A percentile compares a stretch with the other conserved stretches of the same genome.
Conservation (phyloP, 2,888 invertebrate species). For the Arenicola marina region DNA sequence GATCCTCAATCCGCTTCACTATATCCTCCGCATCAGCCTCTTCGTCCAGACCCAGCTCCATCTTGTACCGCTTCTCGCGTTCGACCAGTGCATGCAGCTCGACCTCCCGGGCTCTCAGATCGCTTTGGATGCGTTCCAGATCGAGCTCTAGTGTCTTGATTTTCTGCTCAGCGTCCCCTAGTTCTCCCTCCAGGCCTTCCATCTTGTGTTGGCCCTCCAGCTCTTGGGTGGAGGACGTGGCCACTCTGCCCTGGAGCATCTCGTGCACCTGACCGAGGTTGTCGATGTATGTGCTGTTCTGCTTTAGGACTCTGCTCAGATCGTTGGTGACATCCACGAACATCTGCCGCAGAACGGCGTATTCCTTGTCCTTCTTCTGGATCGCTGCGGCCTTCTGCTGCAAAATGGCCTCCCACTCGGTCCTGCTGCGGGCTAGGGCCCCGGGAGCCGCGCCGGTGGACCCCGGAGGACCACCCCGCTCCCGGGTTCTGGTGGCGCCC, state of each 20-base stretch:
- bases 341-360: conserved; percentile 20
- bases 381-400: conserved; percentile 20
- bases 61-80: conserved; percentile 22
- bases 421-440: too few species aligned
- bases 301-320: conserved; percentile 27
- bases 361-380: conserved; percentile 27
- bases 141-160: conserved; percentile 19
- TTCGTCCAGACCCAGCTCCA: conserved; percentile 15
- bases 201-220: conserved; percentile 21
- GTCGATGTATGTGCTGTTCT: conserved; percentile 28
- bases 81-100: conserved; percentile 16
- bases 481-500: too few species aligned
- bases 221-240: conserved; percentile 1
- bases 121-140: conserved; percentile 6
- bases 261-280: conserved; percentile 24
- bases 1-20: conserved; percentile 14
- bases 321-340: conserved; percentile 27
- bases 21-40: conserved; percentile 21
- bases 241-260: neutral
- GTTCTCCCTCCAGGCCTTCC: too few species aligned
- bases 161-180: conserved; percentile 17
- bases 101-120: conserved; percentile 10
- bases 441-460: too few species aligned
- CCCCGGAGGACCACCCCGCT: too few species aligned
- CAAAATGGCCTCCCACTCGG: conserved; percentile 7